A percentile compares a stretch with the other conserved stretches of the same genome.
Conservation (phyloP, 2,888 invertebrate species). For the Chironomus tentans region DNA sequence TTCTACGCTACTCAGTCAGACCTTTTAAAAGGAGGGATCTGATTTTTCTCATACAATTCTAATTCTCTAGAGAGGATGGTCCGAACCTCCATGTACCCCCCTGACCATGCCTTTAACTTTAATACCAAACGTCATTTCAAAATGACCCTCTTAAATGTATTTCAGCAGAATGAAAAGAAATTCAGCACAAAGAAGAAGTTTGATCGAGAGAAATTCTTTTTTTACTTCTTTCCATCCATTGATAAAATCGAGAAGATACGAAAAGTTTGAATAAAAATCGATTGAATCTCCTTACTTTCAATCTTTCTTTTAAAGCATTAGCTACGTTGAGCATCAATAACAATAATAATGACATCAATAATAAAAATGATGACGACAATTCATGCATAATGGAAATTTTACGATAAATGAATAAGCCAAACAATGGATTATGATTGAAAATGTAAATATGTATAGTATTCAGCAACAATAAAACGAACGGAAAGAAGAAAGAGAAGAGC, state of each 20-base stretch:
- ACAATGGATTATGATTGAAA: constrained; percentile 6
- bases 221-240: background rate
- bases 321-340: no score
- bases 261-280: background rate
- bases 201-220: background rate
- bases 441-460: background rate
- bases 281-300: background rate
- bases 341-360: background rate
- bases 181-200: background rate
- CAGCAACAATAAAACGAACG: background rate
- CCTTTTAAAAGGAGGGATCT: no score
- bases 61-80: no score
- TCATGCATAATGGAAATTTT: background rate
- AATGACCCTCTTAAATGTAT: background rate
- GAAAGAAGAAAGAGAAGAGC: background rate
- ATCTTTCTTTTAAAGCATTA: no score
- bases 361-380: background rate
- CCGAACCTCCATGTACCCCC: no score
- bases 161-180: background rate
- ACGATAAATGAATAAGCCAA: background rate
- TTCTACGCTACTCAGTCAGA: no score
- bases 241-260: background rate
- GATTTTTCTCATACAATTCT: no score
- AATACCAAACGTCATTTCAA: no score
- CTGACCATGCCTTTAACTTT: no score